Evolutionary conservation across 2,797 vertebrate genomes (phyloP), one percentile per base, ranked within the genome.

Genomic region (Gadopsis bispinosus): DNA sequence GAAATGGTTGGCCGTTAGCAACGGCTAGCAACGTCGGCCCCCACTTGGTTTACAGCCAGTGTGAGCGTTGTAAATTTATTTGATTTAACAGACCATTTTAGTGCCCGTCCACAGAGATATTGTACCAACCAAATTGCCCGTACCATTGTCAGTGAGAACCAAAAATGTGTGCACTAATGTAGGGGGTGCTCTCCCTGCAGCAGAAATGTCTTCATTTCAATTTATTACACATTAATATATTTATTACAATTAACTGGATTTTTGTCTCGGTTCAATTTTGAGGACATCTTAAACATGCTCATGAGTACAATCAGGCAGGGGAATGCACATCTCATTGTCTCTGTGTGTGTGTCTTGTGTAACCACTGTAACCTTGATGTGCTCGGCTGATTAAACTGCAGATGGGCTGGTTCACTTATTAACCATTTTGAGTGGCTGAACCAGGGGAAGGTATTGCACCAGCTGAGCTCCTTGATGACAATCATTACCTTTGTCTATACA

Each of bases 341-440:
- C 8, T 45, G 47, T 63, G 19, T 53, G 4, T 58, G 47, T 31
- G 7, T 64, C 26, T 22, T 35, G 43, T 65, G 35, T 75, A n/a
- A 66, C 13, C n/a, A 26, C 26, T 65, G 10, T 31, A 14, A 16
- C 17, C n/a, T 19, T 56, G 37, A 48, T n/a, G 29, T 54, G 1
- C 22, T 14, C 10, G 29, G 13, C 20, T 68, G 41, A 75, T 62
- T 58, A 53, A 73, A 39, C 60, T 58, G 22, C 43, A 64, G 73
- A 35, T 37, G 41, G 12, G 13, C n/a, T 8, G 7, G 35, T 73
- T 70, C 41, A 80, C 58, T 83, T 62, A 87, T 81, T 73, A 77
- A 73, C 65, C 22, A 3, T 41, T 62, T n/a, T 39, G 1, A 65
- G 31, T 69, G 70, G 67, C 14, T 39, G 19, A 54, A 51, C 22